These are phyloP conservation scores for Damaliscus lunatus DNA, from an alignment of 2,113 vertebrate genomes.

Conservation along the genomic window DNA sequence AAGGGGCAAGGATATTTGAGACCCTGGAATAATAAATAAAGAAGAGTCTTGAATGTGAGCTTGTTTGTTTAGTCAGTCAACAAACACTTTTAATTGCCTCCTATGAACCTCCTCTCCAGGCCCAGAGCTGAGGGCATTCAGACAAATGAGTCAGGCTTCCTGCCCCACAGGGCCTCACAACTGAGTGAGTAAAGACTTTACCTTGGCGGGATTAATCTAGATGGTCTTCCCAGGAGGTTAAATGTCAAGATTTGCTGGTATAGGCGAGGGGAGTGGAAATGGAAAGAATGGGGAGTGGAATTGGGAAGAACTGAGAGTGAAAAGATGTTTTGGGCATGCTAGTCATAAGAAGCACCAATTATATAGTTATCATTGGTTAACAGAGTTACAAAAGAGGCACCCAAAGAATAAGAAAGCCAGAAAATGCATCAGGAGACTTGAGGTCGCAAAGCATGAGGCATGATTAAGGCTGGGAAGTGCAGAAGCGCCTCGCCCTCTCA, in stretches of 20 bases:
- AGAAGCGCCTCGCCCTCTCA: no score
- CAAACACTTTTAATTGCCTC: background rate
- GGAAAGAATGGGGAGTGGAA: background rate
- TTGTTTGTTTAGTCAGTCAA: background rate
- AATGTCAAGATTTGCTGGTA: background rate
- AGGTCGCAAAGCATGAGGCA: rapidly evolving
- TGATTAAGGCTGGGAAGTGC: background rate
- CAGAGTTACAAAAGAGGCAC: background rate
- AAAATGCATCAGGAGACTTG: background rate
- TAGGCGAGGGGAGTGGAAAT: background rate
- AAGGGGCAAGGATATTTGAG: background rate
- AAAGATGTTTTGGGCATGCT: background rate
- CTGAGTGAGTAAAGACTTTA: background rate
- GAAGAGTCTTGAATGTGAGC: background rate
- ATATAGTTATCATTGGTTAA: background rate
- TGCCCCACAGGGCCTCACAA: background rate
- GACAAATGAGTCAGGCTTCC: background rate
- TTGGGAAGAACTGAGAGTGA: background rate
- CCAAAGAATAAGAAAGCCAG: background rate
- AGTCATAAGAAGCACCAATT: background rate
- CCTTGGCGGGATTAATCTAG: background rate
- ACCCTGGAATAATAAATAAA: background rate
- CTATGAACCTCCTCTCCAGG: background rate
- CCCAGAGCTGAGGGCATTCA: background rate
- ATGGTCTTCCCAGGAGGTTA: background rate